These are phyloP conservation scores for Atta texana DNA, from an alignment of 1,140 invertebrate genomes.

Conservation along the genomic window DNA sequence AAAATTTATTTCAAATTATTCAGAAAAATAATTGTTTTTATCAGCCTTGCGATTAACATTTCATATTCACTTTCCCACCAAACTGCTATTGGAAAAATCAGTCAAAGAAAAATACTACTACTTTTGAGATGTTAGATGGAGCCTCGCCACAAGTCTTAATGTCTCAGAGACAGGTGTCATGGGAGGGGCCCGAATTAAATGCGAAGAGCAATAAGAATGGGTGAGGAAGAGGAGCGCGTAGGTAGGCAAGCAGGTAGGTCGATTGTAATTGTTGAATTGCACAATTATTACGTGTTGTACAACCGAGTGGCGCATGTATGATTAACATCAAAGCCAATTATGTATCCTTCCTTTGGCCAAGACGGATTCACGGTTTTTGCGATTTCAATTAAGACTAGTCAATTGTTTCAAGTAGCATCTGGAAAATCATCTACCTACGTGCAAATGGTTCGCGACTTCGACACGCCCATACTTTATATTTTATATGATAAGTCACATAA, in stretches of 20 bases:
- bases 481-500: background rate
- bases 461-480: constrained; percentile 13
- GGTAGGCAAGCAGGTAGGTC: constrained; percentile 72
- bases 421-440: background rate
- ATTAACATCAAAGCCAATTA: constrained; percentile 83
- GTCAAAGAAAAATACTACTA: constrained; percentile 25
- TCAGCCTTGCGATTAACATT: background rate
- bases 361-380: constrained; percentile 24
- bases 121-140: constrained; percentile 2
- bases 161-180: constrained; percentile 33
- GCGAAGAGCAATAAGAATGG: constrained; percentile 25
- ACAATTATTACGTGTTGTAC: constrained; percentile 78
- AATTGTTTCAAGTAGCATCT: background rate
- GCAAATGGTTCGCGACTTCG: constrained; percentile 4
- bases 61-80: background rate
- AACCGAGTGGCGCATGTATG: constrained; percentile 71
- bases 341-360: constrained; percentile 66
- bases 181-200: constrained; percentile 58
- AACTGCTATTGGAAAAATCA: background rate
- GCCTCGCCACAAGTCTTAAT: background rate
- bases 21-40: background rate
- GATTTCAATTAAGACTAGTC: constrained; percentile 28
- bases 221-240: constrained; percentile 64
- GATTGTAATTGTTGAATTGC: constrained; percentile 80
- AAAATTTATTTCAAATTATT: background rate